Percentiles rank a stretch among this genome's conserved stretches.
Evolutionary conservation across 2,113 vertebrate genomes (phyloP).

Genomic region (Orcinus orca): DNA sequence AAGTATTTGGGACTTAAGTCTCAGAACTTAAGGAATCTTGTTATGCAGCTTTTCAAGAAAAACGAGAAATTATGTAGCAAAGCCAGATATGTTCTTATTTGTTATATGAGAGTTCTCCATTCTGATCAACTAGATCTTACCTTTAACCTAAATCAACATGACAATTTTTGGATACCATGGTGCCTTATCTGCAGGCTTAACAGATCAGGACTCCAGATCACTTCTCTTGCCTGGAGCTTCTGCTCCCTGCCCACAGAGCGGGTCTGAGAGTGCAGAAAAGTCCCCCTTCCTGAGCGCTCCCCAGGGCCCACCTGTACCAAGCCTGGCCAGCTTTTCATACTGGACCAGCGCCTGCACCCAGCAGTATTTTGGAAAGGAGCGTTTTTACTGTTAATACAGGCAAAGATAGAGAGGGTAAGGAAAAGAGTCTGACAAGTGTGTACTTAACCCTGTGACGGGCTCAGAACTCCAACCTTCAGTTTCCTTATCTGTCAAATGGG

Average conservation of each 20-base stretch:
- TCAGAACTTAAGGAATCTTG: slow-evolving; percentile 6
- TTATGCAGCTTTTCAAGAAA: slow-evolving; percentile 31
- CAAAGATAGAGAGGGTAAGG: background rate
- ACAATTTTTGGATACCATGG: background rate
- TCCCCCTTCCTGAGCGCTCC: background rate
- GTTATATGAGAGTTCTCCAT: background rate
- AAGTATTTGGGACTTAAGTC: background rate
- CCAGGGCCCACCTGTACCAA: background rate
- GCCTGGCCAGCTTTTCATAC: background rate
- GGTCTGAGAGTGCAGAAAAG: background rate
- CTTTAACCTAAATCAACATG: background rate
- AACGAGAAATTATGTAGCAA: background rate
- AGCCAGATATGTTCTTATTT: background rate
- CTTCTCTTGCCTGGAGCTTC: background rate
- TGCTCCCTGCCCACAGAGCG: background rate
- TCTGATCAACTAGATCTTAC: slow-evolving; percentile 7
- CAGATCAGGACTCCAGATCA: background rate
- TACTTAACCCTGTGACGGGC: background rate
- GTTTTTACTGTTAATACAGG: background rate
- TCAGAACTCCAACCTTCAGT: background rate
- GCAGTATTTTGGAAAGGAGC: background rate
- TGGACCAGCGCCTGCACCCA: background rate
- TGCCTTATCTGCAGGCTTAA: background rate
- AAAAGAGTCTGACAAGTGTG: background rate
- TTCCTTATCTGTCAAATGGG: background rate